Evolutionary conservation across 2,888 invertebrate genomes (phyloP), one percentile per base, ranked within the genome.

Genomic region (Resseliella maxima): DNA sequence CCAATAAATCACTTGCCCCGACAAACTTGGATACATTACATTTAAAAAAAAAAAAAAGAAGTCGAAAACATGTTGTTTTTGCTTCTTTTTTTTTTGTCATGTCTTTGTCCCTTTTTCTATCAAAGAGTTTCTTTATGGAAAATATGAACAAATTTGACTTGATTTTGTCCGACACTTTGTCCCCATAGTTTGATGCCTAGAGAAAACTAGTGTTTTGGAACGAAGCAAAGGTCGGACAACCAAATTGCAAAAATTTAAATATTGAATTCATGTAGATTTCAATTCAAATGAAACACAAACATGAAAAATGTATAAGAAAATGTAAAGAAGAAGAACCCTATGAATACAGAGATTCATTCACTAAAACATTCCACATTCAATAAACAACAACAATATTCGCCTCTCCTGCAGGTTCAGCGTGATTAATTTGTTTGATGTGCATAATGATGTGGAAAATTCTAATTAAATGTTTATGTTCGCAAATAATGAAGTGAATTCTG

Each of bases 401-500:
- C 18, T 50, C 50, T 21, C 24, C 12, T 59, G 59, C 24, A 59
- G n/a, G 72, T 72, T 72, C 31, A 31, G 72, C 72, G 72, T 72
- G 72, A 72, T 72, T 12, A 72, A 72, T 72, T 72, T 35, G 72
- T 72, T 72, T 72, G 31, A 72, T 72, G 72, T 72, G 72, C 72
- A 72, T 72, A 72, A 72, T 72, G 72, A 72, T 72, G 31, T n/a
- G 72, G 72, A 72, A 72, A 35, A 72, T 72, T 35, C 72, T 31
- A 72, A 72, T 72, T 72, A 72, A 72, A 72, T 72, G 72, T 72
- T 72, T 72, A 72, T 72, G 35, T 35, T 72, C 72, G 31, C 72
- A 31, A 72, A 72, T 72, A 72, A 72, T 72, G 72, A 35, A 72
- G 72, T 72, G 31, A 72, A 72, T 72, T 35, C 72, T 72, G 72